Evolutionary conservation across 2,888 invertebrate species (phyloP).

Genomic region (Eutolmus rufibarbis): DNA sequence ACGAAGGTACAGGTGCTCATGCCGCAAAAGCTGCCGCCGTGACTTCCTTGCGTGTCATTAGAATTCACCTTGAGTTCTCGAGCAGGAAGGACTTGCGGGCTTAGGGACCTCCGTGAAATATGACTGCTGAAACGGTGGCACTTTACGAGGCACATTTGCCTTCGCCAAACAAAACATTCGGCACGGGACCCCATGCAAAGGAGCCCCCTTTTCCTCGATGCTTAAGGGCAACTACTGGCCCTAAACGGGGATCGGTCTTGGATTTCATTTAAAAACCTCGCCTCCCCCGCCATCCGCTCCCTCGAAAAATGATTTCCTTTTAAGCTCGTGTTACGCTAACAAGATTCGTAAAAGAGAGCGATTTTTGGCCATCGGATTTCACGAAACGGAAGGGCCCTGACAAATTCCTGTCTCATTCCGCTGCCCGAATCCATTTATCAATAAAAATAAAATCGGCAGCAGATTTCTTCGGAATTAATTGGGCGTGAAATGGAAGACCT

Average conservation of each 20-base stretch:
- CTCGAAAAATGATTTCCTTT: background rate
- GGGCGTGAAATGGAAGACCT: constrained; percentile 13
- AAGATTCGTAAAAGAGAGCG: background rate
- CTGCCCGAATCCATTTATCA: background rate
- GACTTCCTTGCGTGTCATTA: background rate
- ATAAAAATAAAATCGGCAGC: background rate
- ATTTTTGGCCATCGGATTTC: background rate
- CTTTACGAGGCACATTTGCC: background rate
- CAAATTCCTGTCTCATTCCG: background rate
- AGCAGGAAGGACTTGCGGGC: background rate
- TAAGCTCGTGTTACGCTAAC: background rate
- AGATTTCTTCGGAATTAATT: background rate
- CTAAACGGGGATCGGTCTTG: background rate
- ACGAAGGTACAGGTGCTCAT: background rate
- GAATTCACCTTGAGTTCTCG: background rate
- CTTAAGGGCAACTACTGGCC: background rate
- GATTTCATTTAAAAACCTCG: background rate
- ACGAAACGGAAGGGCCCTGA: background rate
- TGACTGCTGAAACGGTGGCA: background rate
- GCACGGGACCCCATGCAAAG: background rate
- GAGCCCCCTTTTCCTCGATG: background rate
- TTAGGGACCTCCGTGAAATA: background rate
- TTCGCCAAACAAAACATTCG: background rate
- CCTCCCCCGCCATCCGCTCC: background rate
- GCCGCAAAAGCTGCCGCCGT: background rate